Evolutionary conservation across 2,113 vertebrate genomes (phyloP).

Genomic region (Fulica atra): DNA sequence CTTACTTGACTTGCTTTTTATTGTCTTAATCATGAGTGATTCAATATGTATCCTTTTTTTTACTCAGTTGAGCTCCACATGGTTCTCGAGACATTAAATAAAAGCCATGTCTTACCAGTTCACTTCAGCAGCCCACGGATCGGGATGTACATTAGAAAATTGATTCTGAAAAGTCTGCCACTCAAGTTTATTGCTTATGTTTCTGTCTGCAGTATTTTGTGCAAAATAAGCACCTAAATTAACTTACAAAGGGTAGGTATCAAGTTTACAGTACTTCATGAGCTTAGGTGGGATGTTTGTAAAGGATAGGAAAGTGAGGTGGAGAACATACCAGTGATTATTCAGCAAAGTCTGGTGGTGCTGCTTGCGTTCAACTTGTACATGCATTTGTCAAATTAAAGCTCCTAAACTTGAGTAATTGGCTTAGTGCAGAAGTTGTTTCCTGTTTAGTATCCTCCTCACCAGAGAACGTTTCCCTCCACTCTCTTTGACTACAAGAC

Average conservation of each 20-base stretch:
- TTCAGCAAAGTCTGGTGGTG: not conserved
- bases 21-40: constrained; percentile 39
- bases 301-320: not conserved
- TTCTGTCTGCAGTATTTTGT: constrained; percentile 13
- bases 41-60: not conserved
- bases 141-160: constrained; percentile 20
- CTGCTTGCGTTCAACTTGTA: accelerated
- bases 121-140: constrained; percentile 8
- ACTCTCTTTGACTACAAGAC: not conserved
- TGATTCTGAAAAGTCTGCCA: constrained; percentile 29
- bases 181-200: constrained; percentile 10
- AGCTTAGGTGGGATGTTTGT: not conserved
- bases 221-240: not conserved
- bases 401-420: not conserved
- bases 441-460: not conserved
- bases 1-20: constrained; percentile 40
- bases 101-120: constrained; percentile 24
- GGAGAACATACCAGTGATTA: not conserved
- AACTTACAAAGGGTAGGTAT: not conserved
- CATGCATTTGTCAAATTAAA: not conserved
- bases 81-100: constrained; percentile 40
- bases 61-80: not conserved
- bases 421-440: not conserved
- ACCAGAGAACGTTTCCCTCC: not conserved
- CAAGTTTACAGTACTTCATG: not conserved